Base-by-base conservation (phyloP, 2,888 invertebrate genomes). In the Drosophila paranaensis region DNA sequence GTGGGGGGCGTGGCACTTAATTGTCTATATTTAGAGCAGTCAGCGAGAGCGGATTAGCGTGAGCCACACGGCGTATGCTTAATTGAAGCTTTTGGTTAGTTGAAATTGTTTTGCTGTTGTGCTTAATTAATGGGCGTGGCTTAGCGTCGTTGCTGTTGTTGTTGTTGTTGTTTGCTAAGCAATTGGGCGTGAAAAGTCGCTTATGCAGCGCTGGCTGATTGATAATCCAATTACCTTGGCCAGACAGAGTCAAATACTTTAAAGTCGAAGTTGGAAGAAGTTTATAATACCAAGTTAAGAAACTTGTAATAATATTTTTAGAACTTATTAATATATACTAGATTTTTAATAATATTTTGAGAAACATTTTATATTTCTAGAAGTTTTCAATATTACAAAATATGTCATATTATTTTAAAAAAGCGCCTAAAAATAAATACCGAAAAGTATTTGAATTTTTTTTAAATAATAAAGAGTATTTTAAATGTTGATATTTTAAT, bases 71-170 rank as follows among this genome's bases (percentile, higher is more conserved):
- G 78, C 71, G 74, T 66, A 66, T 74, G 69, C 87, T 62, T 81
- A 83, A 83, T 86, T 74, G 74, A 65, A 65, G 67, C 72, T 55
- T 74, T 57, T 63, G 63, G 64, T 60, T 70, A 33, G 39, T 55
- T 62, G 25, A 57, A 42, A 60, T 20, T 74, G 55, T 56, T 66
- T 27, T 27, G 54, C 13, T 60, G 35, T 68, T 62, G 30, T 53
- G 65, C 58, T 79, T 81, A 86, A 86, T 86, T 77, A 81, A 74
- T 54, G 71, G 60, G 71, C 66, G 77, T 71, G 58, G 43, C 68
- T 37, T 33, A n/a, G 10, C 50, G 9, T 35, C 27, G 5, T 37
- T 13, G 13, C 6, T 20, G 20, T 11, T 20, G 11, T n/a, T 30
- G 25, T 46, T 70, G 54, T 58, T 45, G 60, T 63, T 51, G 56